phyloP scores from a whole-genome alignment of 2,888 invertebrate species.

The Hypena proboscidalis region DNA sequence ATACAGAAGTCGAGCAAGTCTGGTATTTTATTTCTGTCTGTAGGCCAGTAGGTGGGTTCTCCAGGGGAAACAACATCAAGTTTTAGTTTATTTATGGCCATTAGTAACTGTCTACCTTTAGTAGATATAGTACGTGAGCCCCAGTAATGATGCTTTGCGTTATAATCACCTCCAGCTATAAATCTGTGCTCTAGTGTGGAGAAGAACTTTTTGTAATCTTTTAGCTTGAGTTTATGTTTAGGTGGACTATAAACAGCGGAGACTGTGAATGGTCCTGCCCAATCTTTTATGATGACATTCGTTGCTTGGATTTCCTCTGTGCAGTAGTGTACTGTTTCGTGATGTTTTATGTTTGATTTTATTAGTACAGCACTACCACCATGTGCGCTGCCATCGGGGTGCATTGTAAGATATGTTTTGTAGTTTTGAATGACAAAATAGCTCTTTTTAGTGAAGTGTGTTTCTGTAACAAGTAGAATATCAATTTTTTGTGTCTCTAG shows the following conservation, averaged over 20 bases:
- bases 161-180: too few species aligned
- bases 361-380: constrained; percentile 32
- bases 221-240: constrained; percentile 5
- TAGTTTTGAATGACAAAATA: constrained; percentile 23
- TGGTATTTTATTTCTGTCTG: neutral
- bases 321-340: constrained; percentile 7
- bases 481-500: constrained; percentile 24
- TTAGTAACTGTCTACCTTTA: neutral
- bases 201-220: constrained; percentile 7
- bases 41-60: neutral
- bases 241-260: constrained; percentile 28
- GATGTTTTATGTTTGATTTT: constrained; percentile 27
- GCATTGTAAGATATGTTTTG: constrained; percentile 31
- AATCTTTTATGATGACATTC: constrained; percentile 13
- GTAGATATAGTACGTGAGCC: neutral
- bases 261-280: constrained; percentile 6
- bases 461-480: constrained; percentile 33
- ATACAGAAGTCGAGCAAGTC: neutral
- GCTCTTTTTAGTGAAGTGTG: constrained; percentile 28
- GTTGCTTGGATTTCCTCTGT: too few species aligned
- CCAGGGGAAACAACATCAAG: neutral
- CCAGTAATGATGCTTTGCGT: constrained; percentile 1
- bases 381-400: constrained; percentile 40
- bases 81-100: neutral
- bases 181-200: constrained; percentile 3